Percentiles rank a stretch among this genome's conserved stretches.
Conservation (phyloP, 1,140 invertebrate species). For the Aricia agestis region DNA sequence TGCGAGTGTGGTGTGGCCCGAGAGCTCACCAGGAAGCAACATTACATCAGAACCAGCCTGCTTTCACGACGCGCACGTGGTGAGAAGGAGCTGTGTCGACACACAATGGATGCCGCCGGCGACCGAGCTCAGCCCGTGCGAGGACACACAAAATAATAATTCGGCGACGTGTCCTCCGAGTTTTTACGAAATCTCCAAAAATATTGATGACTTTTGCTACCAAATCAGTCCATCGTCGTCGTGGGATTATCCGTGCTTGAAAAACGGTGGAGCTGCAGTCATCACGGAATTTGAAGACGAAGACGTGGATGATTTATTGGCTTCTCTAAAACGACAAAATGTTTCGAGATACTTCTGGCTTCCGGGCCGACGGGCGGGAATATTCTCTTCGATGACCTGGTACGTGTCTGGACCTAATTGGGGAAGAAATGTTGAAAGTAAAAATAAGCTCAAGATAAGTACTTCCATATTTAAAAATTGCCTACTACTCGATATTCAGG, state of each 20-base stretch:
- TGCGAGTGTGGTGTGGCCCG: slow-evolving; percentile 46
- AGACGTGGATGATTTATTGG: slow-evolving; percentile 42
- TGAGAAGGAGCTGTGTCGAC: slow-evolving; percentile 50
- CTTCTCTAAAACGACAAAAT: slow-evolving; percentile 39
- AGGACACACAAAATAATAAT: slow-evolving; percentile 43
- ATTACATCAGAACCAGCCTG: slow-evolving; percentile 48
- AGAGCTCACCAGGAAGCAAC: slow-evolving; percentile 38
- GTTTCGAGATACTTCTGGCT: slow-evolving; percentile 53
- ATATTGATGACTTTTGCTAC: slow-evolving; percentile 51
- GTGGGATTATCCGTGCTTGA: slow-evolving; percentile 57
- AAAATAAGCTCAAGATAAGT: slow-evolving; percentile 33
- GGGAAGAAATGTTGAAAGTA: slow-evolving; percentile 38
- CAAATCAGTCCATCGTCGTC: slow-evolving; percentile 37
- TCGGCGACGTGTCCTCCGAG: slow-evolving; percentile 46
- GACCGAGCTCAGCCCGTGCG: slow-evolving; percentile 36
- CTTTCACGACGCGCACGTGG: slow-evolving; percentile 38
- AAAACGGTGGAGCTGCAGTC: slow-evolving; percentile 50
- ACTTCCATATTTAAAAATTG: slow-evolving; percentile 45
- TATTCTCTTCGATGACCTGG: slow-evolving; percentile 51
- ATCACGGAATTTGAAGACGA: slow-evolving; percentile 46
- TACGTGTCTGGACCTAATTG: slow-evolving; percentile 56
- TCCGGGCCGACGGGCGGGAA: slow-evolving; percentile 46
- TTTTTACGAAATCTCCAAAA: slow-evolving; percentile 45
- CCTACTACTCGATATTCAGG: slow-evolving; percentile 46
- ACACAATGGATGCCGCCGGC: slow-evolving; percentile 40